These are phyloP conservation scores for Oscheius sp. DNA, from an alignment of 2,888 invertebrate species.

Conservation along the genomic window DNA sequence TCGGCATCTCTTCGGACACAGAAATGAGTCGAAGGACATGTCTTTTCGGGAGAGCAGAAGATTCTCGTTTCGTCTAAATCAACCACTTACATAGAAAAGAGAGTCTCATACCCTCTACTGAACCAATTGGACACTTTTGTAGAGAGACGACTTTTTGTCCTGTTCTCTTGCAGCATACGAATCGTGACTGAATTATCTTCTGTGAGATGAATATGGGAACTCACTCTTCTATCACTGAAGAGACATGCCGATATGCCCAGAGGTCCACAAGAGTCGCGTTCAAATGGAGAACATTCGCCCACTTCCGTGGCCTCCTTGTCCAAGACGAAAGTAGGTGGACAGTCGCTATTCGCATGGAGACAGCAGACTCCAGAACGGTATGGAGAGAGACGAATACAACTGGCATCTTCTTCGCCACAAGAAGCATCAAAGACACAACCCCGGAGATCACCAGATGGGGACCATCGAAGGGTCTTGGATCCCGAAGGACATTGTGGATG, in stretches of 20 bases:
- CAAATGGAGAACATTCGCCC: slow-evolving; percentile 61
- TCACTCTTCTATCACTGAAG: slow-evolving; percentile 36
- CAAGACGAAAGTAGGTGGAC: slow-evolving; percentile 63
- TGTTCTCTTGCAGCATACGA: slow-evolving; percentile 66
- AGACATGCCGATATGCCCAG: slow-evolving; percentile 22
- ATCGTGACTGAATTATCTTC: slow-evolving; percentile 42
- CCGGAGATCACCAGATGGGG: slow-evolving; percentile 46
- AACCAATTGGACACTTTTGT: slow-evolving; percentile 28
- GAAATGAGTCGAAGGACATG: slow-evolving; percentile 50
- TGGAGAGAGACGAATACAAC: slow-evolving; percentile 45
- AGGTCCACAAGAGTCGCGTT: slow-evolving; percentile 44
- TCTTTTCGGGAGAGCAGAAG: slow-evolving; percentile 48
- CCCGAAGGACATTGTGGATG: slow-evolving; percentile 49
- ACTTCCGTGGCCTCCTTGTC: slow-evolving; percentile 56
- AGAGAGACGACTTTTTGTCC: slow-evolving; percentile 39
- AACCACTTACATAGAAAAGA: background rate
- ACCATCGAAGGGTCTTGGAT: slow-evolving; percentile 43
- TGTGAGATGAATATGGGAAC: background rate
- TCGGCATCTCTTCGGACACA: slow-evolving; percentile 53
- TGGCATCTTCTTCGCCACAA: slow-evolving; percentile 49
- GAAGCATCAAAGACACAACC: slow-evolving; percentile 53
- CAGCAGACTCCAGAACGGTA: slow-evolving; percentile 58
- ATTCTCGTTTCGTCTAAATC: slow-evolving; percentile 34
- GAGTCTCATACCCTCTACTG: background rate
- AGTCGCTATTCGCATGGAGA: slow-evolving; percentile 44